phyloP scores from a whole-genome alignment of 2,888 invertebrate genomes.

The Cataglyphis rosenhaueri region DNA sequence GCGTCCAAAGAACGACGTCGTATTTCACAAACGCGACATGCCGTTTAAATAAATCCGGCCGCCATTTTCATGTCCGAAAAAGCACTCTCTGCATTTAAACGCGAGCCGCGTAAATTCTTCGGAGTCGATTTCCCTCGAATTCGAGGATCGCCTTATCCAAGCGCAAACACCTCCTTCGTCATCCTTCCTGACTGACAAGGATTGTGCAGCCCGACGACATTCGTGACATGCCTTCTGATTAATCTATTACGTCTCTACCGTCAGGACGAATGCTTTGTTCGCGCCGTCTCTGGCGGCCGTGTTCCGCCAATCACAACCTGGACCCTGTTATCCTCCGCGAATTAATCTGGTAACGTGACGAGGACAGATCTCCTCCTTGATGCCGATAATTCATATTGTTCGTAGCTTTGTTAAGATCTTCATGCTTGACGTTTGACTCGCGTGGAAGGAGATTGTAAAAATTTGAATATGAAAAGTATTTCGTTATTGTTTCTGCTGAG shows the following conservation, averaged over 20 bases:
- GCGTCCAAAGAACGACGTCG: constrained; percentile 44
- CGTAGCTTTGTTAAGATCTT: constrained; percentile 25
- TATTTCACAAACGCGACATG: constrained; percentile 51
- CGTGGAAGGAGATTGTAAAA: constrained; percentile 6
- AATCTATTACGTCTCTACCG: constrained; percentile 68
- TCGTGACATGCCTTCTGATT: constrained; percentile 66
- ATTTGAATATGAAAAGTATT: constrained; percentile 17
- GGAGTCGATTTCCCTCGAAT: constrained; percentile 41
- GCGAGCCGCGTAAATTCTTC: constrained; percentile 48
- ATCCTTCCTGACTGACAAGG: constrained; percentile 6
- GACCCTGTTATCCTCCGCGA: constrained; percentile 56
- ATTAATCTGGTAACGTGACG: constrained; percentile 61
- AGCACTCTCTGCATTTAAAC: constrained; percentile 45
- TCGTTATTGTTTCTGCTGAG: neutral
- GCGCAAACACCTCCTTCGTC: constrained; percentile 8
- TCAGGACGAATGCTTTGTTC: constrained; percentile 63
- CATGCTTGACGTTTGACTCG: constrained; percentile 16
- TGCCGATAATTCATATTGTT: constrained; percentile 34
- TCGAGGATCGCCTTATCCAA: neutral
- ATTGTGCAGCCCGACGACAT: constrained; percentile 31
- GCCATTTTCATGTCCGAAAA: constrained; percentile 49
- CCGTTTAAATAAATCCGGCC: constrained; percentile 52
- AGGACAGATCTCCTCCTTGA: constrained; percentile 44
- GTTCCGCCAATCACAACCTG: constrained; percentile 64
- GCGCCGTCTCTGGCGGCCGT: constrained; percentile 45